Evolutionary conservation across 2,888 invertebrate genomes (phyloP).

Genomic region (Prosopocoilus inquinatus): DNA sequence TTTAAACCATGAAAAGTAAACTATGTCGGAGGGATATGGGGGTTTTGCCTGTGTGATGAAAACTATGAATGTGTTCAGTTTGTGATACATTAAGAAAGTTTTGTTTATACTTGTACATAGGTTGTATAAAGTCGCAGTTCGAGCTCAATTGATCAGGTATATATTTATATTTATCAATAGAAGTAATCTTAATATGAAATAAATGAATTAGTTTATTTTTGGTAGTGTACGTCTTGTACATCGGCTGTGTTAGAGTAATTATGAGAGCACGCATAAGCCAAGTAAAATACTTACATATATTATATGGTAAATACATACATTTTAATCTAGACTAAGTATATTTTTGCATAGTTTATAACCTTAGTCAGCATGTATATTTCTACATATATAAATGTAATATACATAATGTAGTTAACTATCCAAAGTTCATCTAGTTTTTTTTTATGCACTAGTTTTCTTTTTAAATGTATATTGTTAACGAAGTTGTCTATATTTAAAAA

Average conservation of each 20-base stretch:
- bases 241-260: conserved; percentile 11
- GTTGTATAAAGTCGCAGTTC: conserved; percentile 15
- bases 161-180: conserved; percentile 1
- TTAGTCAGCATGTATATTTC: neutral
- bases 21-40: neutral
- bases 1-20: neutral
- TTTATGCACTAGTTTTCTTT: neutral
- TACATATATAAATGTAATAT: neutral
- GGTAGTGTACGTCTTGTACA: neutral
- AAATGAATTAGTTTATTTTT: conserved; percentile 2
- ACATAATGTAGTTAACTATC: neutral
- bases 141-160: conserved; percentile 11
- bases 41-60: neutral
- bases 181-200: neutral
- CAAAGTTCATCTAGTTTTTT: conserved; percentile 5
- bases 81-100: conserved; percentile 32
- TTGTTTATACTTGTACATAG: conserved; percentile 27
- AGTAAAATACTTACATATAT: conserved; percentile 17
- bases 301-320: neutral
- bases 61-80: conserved; percentile 36
- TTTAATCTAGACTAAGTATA: conserved; percentile 8
- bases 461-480: neutral
- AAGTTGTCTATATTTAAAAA: neutral
- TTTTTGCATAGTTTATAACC: conserved; percentile 13
- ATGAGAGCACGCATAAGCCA: conserved; percentile 8